These are phyloP conservation scores for Siniperca undulata DNA, from an alignment of 2,797 vertebrate species.

Conservation along the genomic window DNA sequence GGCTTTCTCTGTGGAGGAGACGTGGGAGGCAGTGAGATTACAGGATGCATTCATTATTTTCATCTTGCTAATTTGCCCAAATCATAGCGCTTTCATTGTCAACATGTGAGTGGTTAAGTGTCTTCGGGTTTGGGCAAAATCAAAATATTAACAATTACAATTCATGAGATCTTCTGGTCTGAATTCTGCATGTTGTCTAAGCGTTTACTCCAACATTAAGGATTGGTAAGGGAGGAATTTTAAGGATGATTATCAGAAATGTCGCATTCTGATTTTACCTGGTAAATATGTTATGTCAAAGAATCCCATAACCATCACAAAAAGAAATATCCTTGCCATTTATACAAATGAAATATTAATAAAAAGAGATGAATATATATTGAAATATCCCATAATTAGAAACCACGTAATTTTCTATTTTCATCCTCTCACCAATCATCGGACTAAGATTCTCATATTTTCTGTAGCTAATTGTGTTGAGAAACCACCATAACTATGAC, in stretches of 20 bases:
- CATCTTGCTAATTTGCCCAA: conserved; percentile 1
- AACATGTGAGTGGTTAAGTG: background rate
- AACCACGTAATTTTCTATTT: background rate
- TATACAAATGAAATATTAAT: background rate
- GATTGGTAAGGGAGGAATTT: background rate
- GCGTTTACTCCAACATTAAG: background rate
- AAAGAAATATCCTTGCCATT: background rate
- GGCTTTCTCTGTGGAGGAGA: conserved; percentile 89
- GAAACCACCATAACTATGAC: conserved; percentile 9
- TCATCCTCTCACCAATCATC: background rate
- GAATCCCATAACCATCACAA: background rate
- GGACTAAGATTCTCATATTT: background rate
- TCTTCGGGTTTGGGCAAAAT: background rate
- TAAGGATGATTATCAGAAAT: background rate
- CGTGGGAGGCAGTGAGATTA: background rate
- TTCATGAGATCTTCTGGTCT: background rate
- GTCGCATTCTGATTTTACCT: too few species aligned
- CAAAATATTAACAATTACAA: conserved; percentile 5
- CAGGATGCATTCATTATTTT: background rate
- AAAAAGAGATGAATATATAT: background rate
- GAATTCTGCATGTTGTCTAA: background rate
- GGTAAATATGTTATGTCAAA: background rate
- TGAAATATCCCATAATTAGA: background rate
- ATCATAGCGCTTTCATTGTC: background rate
- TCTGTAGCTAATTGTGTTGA: conserved; percentile 7